A percentile compares a stretch with the other conserved stretches of the same genome.
phyloP scores from a whole-genome alignment of 2,888 invertebrate species.

The Mesorhabditis sp. region DNA sequence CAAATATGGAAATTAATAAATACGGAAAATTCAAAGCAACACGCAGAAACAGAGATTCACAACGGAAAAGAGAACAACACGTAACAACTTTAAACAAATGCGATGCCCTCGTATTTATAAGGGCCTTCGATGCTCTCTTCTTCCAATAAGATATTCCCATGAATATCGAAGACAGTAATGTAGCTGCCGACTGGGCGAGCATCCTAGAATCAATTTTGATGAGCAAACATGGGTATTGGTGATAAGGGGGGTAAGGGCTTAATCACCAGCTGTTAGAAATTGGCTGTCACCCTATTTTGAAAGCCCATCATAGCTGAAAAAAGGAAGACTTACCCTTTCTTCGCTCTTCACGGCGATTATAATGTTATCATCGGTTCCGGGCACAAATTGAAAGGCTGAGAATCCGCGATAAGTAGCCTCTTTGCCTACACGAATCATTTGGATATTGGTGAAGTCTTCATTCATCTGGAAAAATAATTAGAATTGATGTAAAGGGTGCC shows the following conservation, averaged over 20 bases:
- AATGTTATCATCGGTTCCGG: slow-evolving; percentile 76
- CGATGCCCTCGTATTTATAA: slow-evolving; percentile 55
- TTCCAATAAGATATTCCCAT: slow-evolving; percentile 43
- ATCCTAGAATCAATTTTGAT: slow-evolving; percentile 85
- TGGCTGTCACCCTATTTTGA: too few species aligned
- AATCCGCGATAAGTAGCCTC: slow-evolving; percentile 73
- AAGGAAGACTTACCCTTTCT: slow-evolving; percentile 68
- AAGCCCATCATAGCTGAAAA: slow-evolving; percentile 67
- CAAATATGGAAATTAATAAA: too few species aligned
- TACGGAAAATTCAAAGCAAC: too few species aligned
- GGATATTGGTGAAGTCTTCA: slow-evolving; percentile 71
- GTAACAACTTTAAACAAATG: slow-evolving; percentile 9
- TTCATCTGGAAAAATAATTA: slow-evolving; percentile 77
- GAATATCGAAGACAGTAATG: slow-evolving; percentile 45
- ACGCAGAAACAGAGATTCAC: too few species aligned
- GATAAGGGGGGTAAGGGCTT: too few species aligned
- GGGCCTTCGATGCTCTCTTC: slow-evolving; percentile 46
- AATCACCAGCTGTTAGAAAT: too few species aligned
- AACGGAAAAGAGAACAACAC: too few species aligned
- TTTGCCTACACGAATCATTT: slow-evolving; percentile 60
- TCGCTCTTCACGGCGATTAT: slow-evolving; percentile 90
- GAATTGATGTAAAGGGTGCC: slow-evolving; percentile 56
- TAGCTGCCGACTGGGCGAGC: slow-evolving; percentile 63
- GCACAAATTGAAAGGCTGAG: slow-evolving; percentile 94
- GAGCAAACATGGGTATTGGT: slow-evolving; percentile 70